Percentiles rank a stretch among this genome's conserved stretches.
These are phyloP conservation scores for Tylochromis polylepis DNA, from an alignment of 2,113 vertebrate species.

Conservation along the genomic window DNA sequence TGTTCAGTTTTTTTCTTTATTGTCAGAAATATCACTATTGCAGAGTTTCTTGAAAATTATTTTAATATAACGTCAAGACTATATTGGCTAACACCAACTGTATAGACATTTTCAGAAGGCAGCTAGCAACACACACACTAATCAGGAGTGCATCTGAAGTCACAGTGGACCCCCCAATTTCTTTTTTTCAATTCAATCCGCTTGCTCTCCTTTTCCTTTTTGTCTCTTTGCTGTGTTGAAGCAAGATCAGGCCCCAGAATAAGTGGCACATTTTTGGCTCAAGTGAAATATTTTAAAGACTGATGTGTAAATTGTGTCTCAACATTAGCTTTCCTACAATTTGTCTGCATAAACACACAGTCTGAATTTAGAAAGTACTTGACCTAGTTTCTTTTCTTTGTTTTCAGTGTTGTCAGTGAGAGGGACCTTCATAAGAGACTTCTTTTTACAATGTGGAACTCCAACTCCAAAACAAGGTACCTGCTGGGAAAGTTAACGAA, in stretches of 20 bases:
- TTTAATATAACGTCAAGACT: background rate
- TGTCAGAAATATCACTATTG: background rate
- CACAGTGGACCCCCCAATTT: background rate
- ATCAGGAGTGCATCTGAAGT: background rate
- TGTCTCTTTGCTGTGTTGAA: background rate
- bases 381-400: slow-evolving; percentile 1
- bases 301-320: background rate
- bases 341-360: background rate
- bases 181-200: background rate
- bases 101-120: background rate
- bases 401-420: slow-evolving; percentile 73
- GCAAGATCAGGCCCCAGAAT: background rate
- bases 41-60: background rate
- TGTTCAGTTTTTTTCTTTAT: background rate
- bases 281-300: background rate
- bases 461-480: slow-evolving; percentile 77
- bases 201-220: background rate
- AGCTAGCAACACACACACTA: background rate
- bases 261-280: background rate
- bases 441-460: slow-evolving; percentile 84
- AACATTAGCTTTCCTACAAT: background rate
- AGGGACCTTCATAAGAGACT: slow-evolving; percentile 81
- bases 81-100: background rate
- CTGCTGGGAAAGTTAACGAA: background rate
- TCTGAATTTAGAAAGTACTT: background rate